Conservation (phyloP, 2,113 vertebrate species). For the Nothocercus nigrocapillus region DNA sequence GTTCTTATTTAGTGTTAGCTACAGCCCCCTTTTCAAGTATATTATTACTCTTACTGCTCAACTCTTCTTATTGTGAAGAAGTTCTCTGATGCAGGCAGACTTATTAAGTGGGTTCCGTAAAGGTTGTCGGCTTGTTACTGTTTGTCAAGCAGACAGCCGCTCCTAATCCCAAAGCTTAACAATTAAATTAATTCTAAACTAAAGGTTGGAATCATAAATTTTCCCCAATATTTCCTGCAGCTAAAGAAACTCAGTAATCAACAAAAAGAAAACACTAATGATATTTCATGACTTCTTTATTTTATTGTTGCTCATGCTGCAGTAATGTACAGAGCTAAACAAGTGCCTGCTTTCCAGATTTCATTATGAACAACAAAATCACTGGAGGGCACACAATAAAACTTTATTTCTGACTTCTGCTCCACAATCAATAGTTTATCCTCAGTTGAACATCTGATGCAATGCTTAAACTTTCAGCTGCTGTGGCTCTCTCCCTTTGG, state of each 20-base stretch:
- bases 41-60: slow-evolving; percentile 35
- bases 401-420: slow-evolving; percentile 29
- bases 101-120: slow-evolving; percentile 47
- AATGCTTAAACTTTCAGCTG: slow-evolving; percentile 18
- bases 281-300: slow-evolving; percentile 59
- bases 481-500: not conserved
- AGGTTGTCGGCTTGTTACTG: slow-evolving; percentile 37
- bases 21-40: slow-evolving; percentile 1
- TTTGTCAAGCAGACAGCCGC: slow-evolving; percentile 23
- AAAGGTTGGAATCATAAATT: slow-evolving; percentile 72
- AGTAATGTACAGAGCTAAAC: not conserved
- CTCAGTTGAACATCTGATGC: not conserved
- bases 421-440: slow-evolving; percentile 30
- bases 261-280: slow-evolving; percentile 71
- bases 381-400: slow-evolving; percentile 19
- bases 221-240: slow-evolving; percentile 45
- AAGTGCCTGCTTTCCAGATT: slow-evolving; percentile 18
- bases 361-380: slow-evolving; percentile 25
- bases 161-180: slow-evolving; percentile 61
- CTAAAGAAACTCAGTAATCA: slow-evolving; percentile 65
- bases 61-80: slow-evolving; percentile 1
- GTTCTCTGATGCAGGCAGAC: not conserved
- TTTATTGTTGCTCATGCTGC: slow-evolving; percentile 47
- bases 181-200: slow-evolving; percentile 68
- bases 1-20: slow-evolving; percentile 17